Conservation (phyloP, 2,797 vertebrate genomes). For the Hippopotamyrus pictus region DNA sequence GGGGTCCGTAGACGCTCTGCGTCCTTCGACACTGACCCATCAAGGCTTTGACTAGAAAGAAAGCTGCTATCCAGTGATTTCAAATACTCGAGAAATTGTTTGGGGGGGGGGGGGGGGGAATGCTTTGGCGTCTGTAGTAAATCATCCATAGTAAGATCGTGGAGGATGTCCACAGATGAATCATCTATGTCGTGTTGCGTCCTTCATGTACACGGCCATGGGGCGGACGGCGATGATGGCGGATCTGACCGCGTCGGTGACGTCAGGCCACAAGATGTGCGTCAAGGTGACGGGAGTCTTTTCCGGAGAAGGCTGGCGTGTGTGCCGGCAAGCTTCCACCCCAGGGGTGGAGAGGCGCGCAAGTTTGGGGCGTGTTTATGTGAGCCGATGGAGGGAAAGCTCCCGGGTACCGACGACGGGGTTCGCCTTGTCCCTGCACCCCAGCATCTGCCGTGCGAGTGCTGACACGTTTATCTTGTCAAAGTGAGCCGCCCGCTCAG, state of each 20-base stretch:
- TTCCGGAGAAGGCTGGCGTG: neutral
- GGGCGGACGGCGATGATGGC: neutral
- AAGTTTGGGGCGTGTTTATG: neutral
- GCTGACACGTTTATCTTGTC: neutral
- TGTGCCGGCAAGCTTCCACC: neutral
- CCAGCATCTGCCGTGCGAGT: neutral
- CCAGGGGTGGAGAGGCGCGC: neutral
- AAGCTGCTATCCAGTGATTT: neutral
- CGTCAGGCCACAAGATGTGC: neutral
- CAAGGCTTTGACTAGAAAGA: neutral
- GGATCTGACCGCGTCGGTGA: neutral
- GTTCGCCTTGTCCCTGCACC: neutral
- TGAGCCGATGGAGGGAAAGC: neutral
- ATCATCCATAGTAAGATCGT: neutral
- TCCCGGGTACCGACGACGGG: neutral
- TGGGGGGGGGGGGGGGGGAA: neutral
- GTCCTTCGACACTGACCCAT: neutral
- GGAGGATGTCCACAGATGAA: neutral
- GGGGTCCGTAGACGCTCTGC: neutral
- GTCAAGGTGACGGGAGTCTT: neutral
- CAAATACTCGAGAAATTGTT: neutral
- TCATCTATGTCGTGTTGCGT: neutral
- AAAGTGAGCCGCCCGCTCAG: neutral
- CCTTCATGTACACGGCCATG: neutral
- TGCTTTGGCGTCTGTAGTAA: neutral